Percentiles rank a stretch among this genome's conserved stretches.
phyloP scores from a whole-genome alignment of 2,888 invertebrate genomes.

The Platycheirus rosarum region DNA sequence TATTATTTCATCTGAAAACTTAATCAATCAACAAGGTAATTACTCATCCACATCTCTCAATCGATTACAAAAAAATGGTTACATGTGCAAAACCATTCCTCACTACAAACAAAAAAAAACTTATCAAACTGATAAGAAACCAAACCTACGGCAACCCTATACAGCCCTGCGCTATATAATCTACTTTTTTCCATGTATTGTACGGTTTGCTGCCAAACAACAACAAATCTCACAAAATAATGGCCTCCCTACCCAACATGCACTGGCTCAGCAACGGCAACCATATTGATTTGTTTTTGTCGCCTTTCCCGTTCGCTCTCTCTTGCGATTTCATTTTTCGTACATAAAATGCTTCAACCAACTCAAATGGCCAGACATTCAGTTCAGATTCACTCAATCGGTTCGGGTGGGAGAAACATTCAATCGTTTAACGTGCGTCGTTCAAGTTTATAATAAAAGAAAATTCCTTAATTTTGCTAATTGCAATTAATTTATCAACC shows the following conservation, averaged over 20 bases:
- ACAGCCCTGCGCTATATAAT: slow-evolving; percentile 6
- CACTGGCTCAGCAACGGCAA: slow-evolving; percentile 25
- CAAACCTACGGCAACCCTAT: slow-evolving; percentile 39
- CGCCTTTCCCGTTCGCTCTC: neutral
- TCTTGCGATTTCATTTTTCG: slow-evolving; percentile 36
- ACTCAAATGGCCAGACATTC: slow-evolving; percentile 31
- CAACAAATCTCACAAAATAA: slow-evolving; percentile 20
- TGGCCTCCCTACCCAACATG: slow-evolving; percentile 20
- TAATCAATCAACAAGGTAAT: too few species aligned
- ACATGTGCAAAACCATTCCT: too few species aligned
- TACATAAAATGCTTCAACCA: slow-evolving; percentile 59
- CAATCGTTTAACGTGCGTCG: slow-evolving; percentile 65
- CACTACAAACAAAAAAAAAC: too few species aligned
- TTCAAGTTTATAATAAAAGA: slow-evolving; percentile 17
- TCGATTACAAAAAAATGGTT: too few species aligned
- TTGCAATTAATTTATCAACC: slow-evolving; percentile 47
- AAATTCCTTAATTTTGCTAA: slow-evolving; percentile 22
- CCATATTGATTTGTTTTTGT: slow-evolving; percentile 67
- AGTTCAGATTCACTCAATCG: slow-evolving; percentile 70
- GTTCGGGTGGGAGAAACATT: slow-evolving; percentile 72
- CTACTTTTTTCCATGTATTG: neutral
- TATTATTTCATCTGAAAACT: too few species aligned
- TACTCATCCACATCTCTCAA: too few species aligned
- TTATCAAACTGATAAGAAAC: neutral
- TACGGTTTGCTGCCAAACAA: slow-evolving; percentile 19